Percentiles rank a stretch among this genome's conserved stretches.
These are phyloP conservation scores for Azorinus chamasolen DNA, from an alignment of 2,888 invertebrate genomes.

Conservation along the genomic window DNA sequence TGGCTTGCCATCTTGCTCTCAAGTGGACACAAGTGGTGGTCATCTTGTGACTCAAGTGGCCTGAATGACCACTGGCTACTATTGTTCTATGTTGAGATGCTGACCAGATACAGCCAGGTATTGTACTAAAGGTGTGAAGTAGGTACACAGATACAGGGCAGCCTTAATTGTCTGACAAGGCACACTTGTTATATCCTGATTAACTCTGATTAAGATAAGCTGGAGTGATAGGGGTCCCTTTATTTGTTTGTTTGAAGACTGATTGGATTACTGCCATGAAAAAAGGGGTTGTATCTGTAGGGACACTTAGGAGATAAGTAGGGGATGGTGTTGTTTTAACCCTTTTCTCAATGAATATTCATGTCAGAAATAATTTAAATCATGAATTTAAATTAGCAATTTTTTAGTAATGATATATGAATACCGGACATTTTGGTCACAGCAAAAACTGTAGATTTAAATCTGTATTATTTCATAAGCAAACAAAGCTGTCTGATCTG, in stretches of 20 bases:
- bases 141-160: not conserved
- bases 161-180: slow-evolving; percentile 9
- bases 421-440: too few species aligned
- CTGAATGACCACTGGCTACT: slow-evolving; percentile 21
- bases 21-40: slow-evolving; percentile 14
- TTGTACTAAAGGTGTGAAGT: slow-evolving; percentile 50
- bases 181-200: not conserved
- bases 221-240: slow-evolving; percentile 35
- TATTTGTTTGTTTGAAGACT: slow-evolving; percentile 56
- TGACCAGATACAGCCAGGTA: slow-evolving; percentile 11
- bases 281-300: too few species aligned
- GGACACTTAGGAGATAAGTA: too few species aligned
- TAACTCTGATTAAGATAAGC: not conserved
- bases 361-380: too few species aligned
- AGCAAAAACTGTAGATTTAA: too few species aligned
- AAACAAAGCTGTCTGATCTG: too few species aligned
- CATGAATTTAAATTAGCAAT: too few species aligned
- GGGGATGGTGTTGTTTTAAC: too few species aligned
- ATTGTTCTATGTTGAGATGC: slow-evolving; percentile 20
- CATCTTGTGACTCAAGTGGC: slow-evolving; percentile 17
- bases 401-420: too few species aligned
- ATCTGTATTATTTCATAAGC: too few species aligned
- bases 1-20: not conserved
- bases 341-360: too few species aligned
- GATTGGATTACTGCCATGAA: slow-evolving; percentile 58